These are phyloP conservation scores for Macrobrachium nipponense DNA, from an alignment of 1,140 invertebrate genomes.

Conservation along the genomic window DNA sequence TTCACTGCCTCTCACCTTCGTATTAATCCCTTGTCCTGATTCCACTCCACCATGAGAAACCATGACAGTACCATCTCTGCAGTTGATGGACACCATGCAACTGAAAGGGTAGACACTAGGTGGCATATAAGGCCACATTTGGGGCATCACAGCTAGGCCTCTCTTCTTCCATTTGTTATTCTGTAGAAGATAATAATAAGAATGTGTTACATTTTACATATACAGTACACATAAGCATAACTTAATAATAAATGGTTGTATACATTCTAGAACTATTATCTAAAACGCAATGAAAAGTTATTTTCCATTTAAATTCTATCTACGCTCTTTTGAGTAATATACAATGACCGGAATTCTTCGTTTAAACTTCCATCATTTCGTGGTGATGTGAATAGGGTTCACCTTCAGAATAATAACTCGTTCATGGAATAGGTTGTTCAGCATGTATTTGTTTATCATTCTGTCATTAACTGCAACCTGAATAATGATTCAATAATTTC, in stretches of 20 bases:
- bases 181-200: slow-evolving; percentile 12
- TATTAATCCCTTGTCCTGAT: slow-evolving; percentile 79
- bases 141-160: slow-evolving; percentile 71
- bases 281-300: no score
- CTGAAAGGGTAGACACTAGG: slow-evolving; percentile 66
- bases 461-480: no score
- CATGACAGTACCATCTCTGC: slow-evolving; percentile 74
- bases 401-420: no score
- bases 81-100: slow-evolving; percentile 73
- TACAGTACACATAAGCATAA: neutral
- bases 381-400: no score
- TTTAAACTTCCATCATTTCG: no score
- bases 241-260: neutral
- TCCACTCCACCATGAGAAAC: slow-evolving; percentile 77
- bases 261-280: neutral
- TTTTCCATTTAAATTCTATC: no score
- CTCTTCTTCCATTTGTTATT: slow-evolving; percentile 73
- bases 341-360: no score
- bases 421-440: no score
- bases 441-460: no score
- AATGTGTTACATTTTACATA: no score
- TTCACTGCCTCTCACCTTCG: slow-evolving; percentile 69
- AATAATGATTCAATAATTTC: no score
- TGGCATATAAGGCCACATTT: slow-evolving; percentile 66
- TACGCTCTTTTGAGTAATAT: no score